Evolutionary conservation across 2,888 invertebrate genomes (phyloP).

Genomic region (Euclidia mi): DNA sequence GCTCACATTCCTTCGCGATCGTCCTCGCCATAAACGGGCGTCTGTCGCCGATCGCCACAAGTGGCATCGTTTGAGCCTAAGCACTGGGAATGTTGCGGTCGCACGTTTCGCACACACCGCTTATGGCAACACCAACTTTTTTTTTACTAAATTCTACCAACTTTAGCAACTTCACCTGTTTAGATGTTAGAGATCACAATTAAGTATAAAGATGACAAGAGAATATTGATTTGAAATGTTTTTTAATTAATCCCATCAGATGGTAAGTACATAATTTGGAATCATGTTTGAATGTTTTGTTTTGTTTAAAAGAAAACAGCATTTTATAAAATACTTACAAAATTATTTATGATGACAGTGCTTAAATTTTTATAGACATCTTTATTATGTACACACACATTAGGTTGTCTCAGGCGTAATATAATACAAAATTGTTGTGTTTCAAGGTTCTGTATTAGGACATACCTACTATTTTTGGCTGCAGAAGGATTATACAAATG

Average conservation of each 20-base stretch:
- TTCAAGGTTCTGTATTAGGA: too few relatives aligned
- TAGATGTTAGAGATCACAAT: conserved; percentile 65
- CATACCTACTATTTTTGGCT: too few relatives aligned
- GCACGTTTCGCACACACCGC: conserved; percentile 79
- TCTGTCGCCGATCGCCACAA: conserved; percentile 75
- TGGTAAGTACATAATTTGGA: background rate
- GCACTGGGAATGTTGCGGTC: conserved; percentile 78
- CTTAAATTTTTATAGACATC: too few relatives aligned
- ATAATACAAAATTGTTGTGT: too few relatives aligned
- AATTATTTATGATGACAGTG: too few relatives aligned
- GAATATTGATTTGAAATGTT: conserved; percentile 33
- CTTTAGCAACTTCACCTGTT: conserved; percentile 61
- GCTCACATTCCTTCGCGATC: conserved; percentile 83
- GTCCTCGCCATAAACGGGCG: conserved; percentile 84
- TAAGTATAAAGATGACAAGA: conserved; percentile 42
- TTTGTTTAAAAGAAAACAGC: too few relatives aligned
- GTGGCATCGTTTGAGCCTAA: conserved; percentile 63
- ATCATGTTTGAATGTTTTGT: too few relatives aligned
- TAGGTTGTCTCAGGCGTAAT: too few relatives aligned
- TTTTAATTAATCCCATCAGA: background rate
- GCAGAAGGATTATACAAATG: too few relatives aligned
- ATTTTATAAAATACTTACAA: too few relatives aligned
- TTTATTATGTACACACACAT: too few relatives aligned
- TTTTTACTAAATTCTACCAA: conserved; percentile 59
- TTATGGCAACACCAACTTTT: conserved; percentile 74